Evolutionary conservation across 2,888 invertebrate genomes (phyloP).

Genomic region (Himalopsyche japonica): DNA sequence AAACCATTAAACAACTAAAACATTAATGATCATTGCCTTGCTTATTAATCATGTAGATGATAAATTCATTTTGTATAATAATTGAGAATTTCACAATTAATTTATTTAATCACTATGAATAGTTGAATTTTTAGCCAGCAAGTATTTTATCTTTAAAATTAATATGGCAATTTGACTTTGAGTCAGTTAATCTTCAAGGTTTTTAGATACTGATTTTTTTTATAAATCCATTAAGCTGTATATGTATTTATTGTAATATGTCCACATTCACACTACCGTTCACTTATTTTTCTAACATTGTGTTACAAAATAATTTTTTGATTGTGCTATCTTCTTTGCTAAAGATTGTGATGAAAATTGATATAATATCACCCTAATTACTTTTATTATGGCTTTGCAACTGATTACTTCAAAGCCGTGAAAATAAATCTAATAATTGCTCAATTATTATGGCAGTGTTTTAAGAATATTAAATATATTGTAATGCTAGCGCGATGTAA

Average conservation of each 20-base stretch:
- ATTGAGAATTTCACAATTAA: neutral
- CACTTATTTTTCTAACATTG: too few species aligned
- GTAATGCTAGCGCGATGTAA: neutral
- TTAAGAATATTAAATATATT: neutral
- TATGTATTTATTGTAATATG: too few species aligned
- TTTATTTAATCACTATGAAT: neutral
- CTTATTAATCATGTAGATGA: neutral
- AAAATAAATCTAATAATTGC: neutral
- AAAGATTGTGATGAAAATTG: neutral
- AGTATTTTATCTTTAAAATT: neutral
- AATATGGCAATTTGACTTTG: neutral
- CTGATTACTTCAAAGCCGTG: neutral
- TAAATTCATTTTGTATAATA: neutral
- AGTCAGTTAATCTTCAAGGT: too few species aligned
- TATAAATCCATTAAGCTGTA: too few species aligned
- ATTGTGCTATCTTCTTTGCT: neutral
- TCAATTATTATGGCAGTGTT: neutral
- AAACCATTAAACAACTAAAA: neutral
- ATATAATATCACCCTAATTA: neutral
- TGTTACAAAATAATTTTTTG: too few species aligned
- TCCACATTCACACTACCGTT: too few species aligned
- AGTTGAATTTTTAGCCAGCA: neutral
- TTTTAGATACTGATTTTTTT: too few species aligned
- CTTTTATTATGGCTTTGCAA: neutral
- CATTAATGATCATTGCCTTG: neutral